Base-by-base conservation (phyloP, 2,797 vertebrate genomes). In the Oreortyx pictus region DNA sequence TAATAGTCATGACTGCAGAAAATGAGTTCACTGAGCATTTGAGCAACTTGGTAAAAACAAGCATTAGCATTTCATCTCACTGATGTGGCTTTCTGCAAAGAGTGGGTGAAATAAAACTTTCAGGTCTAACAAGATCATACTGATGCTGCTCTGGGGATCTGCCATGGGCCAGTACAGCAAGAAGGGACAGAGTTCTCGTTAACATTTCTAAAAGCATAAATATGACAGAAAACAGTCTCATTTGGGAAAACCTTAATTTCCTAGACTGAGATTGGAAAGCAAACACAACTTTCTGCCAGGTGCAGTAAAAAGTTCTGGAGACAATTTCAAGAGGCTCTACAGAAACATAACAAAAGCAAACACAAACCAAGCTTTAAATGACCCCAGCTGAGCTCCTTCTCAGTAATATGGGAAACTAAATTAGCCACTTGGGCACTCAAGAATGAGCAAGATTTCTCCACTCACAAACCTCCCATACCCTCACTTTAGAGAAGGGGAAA, bases 291-390 rank as follows among this genome's bases (percentile, higher is more conserved):
- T 93, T 86, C 56, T 95, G 81, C 92, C 93, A 95, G 92, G 95
- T 95, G 86, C 86, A 90, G 44, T 92, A 91, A 91, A 93, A 92
- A 73, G 71, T 23, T 68, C 82, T 95, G 91, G 82, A 92, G 88
- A 84, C 81, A 88, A 84, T 90, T 92, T 88, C 75, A 90, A 33
- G 35, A 93, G 77, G 31, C 47, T 91, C 43, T 83, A 84, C 90
- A 94, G 88, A 88, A 91, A 94, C 59, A 72, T 43, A 87, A 89
- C 61, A 79, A 92, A 95, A 91, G 41, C 25, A 95, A 95, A 83
- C 73, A 83, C 17, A 78, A 59, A 17, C 4, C 49, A 77, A 83
- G 62, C 6, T 90, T 92, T 88, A 88, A 88, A 85, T 77, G 52
- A 92, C 78, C 61, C 59, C 82, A 86, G 17, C 49, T 91, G 75